Conservation (phyloP, 2,113 vertebrate genomes). For the Cheirogaleus medius region DNA sequence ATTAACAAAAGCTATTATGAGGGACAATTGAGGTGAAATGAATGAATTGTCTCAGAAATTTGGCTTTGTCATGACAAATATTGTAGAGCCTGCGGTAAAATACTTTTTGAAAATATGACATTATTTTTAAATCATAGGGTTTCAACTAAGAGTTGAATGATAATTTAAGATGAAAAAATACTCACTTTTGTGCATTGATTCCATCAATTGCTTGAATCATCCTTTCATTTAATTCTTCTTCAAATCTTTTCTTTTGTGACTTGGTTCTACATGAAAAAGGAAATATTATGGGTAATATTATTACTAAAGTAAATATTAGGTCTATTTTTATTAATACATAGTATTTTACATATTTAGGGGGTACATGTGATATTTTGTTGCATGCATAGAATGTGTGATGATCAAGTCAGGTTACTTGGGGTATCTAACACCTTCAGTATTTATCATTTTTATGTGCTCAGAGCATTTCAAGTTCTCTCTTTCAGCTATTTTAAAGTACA, state of each 20-base stretch:
- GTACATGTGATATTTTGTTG: not conserved
- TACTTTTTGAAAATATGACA: not conserved
- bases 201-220: constrained; percentile 98
- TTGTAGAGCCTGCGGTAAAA: not conserved
- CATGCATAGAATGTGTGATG: not conserved
- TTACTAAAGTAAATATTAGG: not conserved
- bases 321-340: not conserved
- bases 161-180: not conserved
- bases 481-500: not conserved
- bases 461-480: not conserved
- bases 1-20: not conserved
- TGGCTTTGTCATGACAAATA: not conserved
- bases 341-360: not conserved
- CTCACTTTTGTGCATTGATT: constrained; percentile 98
- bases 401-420: not conserved
- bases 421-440: not conserved
- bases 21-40: not conserved
- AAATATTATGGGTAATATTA: not conserved
- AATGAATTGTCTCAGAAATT: not conserved
- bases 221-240: constrained; percentile 96
- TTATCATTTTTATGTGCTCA: not conserved
- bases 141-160: not conserved
- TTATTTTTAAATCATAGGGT: not conserved
- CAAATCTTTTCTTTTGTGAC: constrained; percentile 97
- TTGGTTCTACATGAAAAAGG: constrained; percentile 89